These are phyloP conservation scores for Channa argus DNA, from an alignment of 2,113 vertebrate species.

Conservation along the genomic window DNA sequence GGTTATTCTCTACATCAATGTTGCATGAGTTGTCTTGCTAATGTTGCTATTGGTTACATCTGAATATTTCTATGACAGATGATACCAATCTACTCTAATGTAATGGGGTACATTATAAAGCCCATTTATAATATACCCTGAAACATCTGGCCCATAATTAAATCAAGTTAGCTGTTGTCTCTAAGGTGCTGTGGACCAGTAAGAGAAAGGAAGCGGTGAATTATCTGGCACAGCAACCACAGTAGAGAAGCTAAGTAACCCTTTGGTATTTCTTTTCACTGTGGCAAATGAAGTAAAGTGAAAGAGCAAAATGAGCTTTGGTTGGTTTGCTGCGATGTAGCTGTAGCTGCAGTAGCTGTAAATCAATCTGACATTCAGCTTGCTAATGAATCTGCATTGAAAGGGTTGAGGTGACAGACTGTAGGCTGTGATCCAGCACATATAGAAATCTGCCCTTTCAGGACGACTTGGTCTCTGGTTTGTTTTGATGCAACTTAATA, in stretches of 20 bases:
- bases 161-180: conserved; percentile 45
- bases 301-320: conserved; percentile 44
- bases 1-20: conserved; percentile 57
- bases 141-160: conserved; percentile 41
- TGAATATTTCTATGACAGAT: conserved; percentile 27
- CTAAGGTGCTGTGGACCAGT: conserved; percentile 11
- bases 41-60: conserved; percentile 34
- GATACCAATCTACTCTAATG: conserved; percentile 38
- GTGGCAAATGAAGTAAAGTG: conserved; percentile 58
- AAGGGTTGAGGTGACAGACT: conserved; percentile 60
- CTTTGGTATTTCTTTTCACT: conserved; percentile 36
- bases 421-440: conserved; percentile 50
- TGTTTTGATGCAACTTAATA: conserved; percentile 30
- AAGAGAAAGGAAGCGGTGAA: conserved; percentile 15
- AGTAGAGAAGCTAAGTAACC: conserved; percentile 21
- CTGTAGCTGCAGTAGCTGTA: conserved; percentile 70
- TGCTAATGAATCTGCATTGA: conserved; percentile 69
- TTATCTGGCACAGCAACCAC: conserved; percentile 13
- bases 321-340: conserved; percentile 50
- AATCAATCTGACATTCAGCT: conserved; percentile 67
- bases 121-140: conserved; percentile 16
- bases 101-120: conserved; percentile 47
- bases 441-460: conserved; percentile 48
- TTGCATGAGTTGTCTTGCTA: conserved; percentile 43
- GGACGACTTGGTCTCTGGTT: conserved; percentile 13